Percentiles rank a stretch among this genome's conserved stretches.
Conservation (phyloP, 2,888 invertebrate genomes). For the Chrysina gloriosa region DNA sequence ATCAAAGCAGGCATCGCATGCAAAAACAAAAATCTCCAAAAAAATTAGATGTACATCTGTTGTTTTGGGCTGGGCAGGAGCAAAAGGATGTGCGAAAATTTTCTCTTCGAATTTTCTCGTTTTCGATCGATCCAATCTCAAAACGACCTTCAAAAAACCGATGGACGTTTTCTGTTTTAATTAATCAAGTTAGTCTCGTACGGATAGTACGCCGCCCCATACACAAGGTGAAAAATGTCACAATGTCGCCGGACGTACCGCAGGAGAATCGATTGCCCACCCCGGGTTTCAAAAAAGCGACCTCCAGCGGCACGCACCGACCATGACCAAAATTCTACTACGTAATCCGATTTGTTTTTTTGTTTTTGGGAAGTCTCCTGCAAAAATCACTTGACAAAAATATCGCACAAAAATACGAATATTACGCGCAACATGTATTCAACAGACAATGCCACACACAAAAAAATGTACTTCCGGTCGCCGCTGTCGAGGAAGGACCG, state of each 20-base stretch:
- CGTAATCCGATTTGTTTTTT: not conserved
- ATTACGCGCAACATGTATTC: not conserved
- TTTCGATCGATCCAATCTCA: slow-evolving; percentile 51
- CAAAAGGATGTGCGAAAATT: slow-evolving; percentile 76
- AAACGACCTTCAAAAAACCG: slow-evolving; percentile 81
- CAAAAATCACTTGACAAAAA: slow-evolving; percentile 65
- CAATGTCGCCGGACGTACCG: slow-evolving; percentile 70
- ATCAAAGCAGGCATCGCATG: slow-evolving; percentile 79
- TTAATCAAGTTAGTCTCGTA: slow-evolving; percentile 8
- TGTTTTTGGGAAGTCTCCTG: slow-evolving; percentile 57
- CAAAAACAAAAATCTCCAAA: slow-evolving; percentile 63
- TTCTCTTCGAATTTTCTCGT: slow-evolving; percentile 41
- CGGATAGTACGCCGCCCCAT: slow-evolving; percentile 83
- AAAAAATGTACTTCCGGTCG: slow-evolving; percentile 41
- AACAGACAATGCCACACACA: slow-evolving; percentile 31
- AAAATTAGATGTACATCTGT: slow-evolving; percentile 26
- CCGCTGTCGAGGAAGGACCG: slow-evolving; percentile 50
- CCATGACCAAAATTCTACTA: slow-evolving; percentile 62
- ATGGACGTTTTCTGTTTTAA: slow-evolving; percentile 66
- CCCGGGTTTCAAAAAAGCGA: slow-evolving; percentile 65
- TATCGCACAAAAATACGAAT: slow-evolving; percentile 52
- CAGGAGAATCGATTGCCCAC: slow-evolving; percentile 62
- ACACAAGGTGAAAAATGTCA: slow-evolving; percentile 89
- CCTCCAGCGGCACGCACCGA: slow-evolving; percentile 60
- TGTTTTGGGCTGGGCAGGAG: slow-evolving; percentile 70